phyloP scores from a whole-genome alignment of 2,888 invertebrate genomes.

The Chironomus riparius region DNA sequence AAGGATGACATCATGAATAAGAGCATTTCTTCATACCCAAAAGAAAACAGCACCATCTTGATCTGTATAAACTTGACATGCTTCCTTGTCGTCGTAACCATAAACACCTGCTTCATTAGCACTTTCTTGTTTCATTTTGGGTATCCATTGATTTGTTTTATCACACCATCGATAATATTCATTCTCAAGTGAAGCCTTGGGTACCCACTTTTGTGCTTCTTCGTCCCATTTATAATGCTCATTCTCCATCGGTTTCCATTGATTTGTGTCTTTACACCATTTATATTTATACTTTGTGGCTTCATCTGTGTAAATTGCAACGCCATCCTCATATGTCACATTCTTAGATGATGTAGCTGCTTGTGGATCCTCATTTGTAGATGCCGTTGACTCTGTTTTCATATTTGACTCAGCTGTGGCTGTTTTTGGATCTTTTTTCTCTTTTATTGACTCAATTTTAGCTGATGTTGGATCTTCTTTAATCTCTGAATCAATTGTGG shows the following conservation, averaged over 20 bases:
- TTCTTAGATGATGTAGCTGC: slow-evolving; percentile 49
- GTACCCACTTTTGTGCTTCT: slow-evolving; percentile 45
- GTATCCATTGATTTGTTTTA: slow-evolving; percentile 52
- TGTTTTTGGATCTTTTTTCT: no score
- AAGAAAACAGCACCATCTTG: slow-evolving; percentile 81
- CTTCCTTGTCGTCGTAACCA: slow-evolving; percentile 55
- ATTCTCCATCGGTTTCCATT: slow-evolving; percentile 44
- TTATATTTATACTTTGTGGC: slow-evolving; percentile 50
- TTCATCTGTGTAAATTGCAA: slow-evolving; percentile 68
- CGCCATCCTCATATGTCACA: slow-evolving; percentile 59
- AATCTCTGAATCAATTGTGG: no score
- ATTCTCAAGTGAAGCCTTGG: slow-evolving; percentile 41
- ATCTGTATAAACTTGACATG: slow-evolving; percentile 72
- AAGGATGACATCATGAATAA: not conserved
- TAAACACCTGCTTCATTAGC: slow-evolving; percentile 44
- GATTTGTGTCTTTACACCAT: slow-evolving; percentile 40
- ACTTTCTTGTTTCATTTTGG: slow-evolving; percentile 31
- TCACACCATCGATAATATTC: slow-evolving; percentile 52
- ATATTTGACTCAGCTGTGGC: no score
- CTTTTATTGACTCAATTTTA: no score
- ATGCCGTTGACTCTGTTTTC: no score
- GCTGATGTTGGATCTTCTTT: no score
- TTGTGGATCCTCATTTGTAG: not conserved
- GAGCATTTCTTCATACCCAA: slow-evolving; percentile 43
- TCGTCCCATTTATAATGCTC: slow-evolving; percentile 40